Base-by-base conservation (phyloP, 2,888 invertebrate genomes). In the Saturnia japonica region DNA sequence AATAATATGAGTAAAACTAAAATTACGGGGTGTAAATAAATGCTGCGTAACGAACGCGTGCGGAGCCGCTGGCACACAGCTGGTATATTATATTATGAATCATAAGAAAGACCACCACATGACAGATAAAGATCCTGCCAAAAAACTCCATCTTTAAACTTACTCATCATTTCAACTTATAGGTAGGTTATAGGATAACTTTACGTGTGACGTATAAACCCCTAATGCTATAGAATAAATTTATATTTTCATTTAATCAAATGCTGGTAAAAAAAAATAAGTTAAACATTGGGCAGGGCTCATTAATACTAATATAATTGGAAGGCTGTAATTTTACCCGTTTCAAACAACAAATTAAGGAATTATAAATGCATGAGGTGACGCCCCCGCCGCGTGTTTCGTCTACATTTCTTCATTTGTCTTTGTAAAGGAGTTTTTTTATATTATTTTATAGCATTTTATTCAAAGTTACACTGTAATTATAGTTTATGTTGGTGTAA, bases 241-340 rank as follows among this genome's bases (percentile, higher is more conserved):
- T 60, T 12, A 28, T 1, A 60, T 60, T 28, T 60, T 60, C 1
- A 28, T 60, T 60, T 28, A 22, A 67, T 54, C 54, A 54, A 28
- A 40, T 22, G 72, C 73, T 73, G 51, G 34, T 34, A 78, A 82
- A 86, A 85, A 85, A 79, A 76, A 80, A 79, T 82, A 83, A 83
- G 85, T 83, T 82, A 82, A 86, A 83, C 82, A 85, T 85, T 84
- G 84, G 88, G 87, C 80, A 76, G 85, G 78, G 74, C 87, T 91
- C 88, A 91, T 93, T 91, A 91, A 91, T 93, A 91, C 88, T 91
- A 91, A 93, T 90, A 89, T 93, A 92, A 91, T 92, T 91, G 88
- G 86, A 86, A 87, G 84, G 78, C 86, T 91, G 86, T 92, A 91
- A 91, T 92, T 92, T 91, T 83, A 87, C 84, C 86, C 85, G 83